phyloP scores from a whole-genome alignment of 2,797 vertebrate genomes.

The Gila robusta region DNA sequence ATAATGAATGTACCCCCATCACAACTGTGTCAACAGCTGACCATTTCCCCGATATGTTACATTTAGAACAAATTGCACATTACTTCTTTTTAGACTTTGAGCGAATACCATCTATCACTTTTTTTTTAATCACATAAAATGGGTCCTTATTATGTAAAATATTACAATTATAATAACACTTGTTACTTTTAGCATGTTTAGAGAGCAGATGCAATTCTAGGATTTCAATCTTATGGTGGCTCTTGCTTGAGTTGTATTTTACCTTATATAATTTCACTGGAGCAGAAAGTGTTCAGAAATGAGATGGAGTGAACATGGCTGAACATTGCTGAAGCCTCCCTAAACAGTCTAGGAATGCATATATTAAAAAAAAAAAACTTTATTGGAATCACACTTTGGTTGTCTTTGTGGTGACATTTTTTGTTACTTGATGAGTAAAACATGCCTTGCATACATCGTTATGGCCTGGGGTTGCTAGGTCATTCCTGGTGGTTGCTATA shows the following conservation, averaged over 20 bases:
- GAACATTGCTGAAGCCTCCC: not conserved
- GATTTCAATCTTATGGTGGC: not conserved
- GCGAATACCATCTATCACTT: not conserved
- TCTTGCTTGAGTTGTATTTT: not conserved
- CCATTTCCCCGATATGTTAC: not conserved
- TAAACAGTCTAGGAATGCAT: not conserved
- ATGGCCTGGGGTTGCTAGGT: not conserved
- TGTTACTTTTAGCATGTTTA: not conserved
- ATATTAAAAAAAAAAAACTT: not conserved
- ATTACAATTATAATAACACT: not conserved
- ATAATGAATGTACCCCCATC: slow-evolving; percentile 32
- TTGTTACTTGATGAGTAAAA: not conserved
- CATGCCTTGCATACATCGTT: not conserved
- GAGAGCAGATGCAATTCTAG: not conserved
- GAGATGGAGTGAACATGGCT: not conserved
- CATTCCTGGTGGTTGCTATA: not conserved
- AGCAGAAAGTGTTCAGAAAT: not conserved
- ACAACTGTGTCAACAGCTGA: slow-evolving; percentile 1
- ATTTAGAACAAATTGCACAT: not conserved
- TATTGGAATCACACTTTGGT: no score
- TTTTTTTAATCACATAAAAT: not conserved
- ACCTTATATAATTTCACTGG: not conserved
- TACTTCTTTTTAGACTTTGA: not conserved
- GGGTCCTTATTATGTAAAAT: not conserved
- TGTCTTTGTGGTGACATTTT: not conserved